phyloP scores from a whole-genome alignment of 2,797 vertebrate species.

The Tenualosa ilisha region DNA sequence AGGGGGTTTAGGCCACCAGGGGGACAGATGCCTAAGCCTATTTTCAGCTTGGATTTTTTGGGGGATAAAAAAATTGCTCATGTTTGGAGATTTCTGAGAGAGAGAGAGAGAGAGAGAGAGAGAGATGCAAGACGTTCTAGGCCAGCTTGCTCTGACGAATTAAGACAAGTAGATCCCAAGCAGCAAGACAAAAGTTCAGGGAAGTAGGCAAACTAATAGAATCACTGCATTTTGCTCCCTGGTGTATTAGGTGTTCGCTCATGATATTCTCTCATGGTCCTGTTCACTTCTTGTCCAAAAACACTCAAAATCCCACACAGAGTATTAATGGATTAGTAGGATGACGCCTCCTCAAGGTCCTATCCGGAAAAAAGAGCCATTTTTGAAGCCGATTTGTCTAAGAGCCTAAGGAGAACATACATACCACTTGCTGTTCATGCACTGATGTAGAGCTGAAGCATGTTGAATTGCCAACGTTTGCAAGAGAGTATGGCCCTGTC shows the following conservation, averaged over 20 bases:
- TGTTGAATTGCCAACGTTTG: no score
- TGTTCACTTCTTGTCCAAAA: not conserved
- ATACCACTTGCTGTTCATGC: no score
- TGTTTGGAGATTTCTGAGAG: not conserved
- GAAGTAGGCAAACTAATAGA: not conserved
- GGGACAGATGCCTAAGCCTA: not conserved
- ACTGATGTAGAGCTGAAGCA: no score
- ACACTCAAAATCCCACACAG: not conserved
- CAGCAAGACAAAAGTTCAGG: not conserved
- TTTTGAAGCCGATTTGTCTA: no score
- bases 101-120: not conserved
- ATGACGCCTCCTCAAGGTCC: not conserved
- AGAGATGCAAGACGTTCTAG: not conserved
- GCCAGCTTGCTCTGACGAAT: not conserved
- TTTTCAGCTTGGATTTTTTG: not conserved
- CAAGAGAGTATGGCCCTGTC: no score
- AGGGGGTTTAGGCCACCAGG: not conserved
- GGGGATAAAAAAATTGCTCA: constrained; percentile 1
- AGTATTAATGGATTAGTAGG: not conserved
- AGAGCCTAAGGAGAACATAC: no score
- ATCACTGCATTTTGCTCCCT: not conserved
- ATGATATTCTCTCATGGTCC: no score
- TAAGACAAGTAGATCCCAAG: not conserved
- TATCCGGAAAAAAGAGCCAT: not conserved
- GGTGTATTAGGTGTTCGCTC: not conserved